Percentiles rank a stretch among this genome's conserved stretches.
Conservation (phyloP, 1,140 invertebrate genomes). For the Asbolus verrucosus region DNA sequence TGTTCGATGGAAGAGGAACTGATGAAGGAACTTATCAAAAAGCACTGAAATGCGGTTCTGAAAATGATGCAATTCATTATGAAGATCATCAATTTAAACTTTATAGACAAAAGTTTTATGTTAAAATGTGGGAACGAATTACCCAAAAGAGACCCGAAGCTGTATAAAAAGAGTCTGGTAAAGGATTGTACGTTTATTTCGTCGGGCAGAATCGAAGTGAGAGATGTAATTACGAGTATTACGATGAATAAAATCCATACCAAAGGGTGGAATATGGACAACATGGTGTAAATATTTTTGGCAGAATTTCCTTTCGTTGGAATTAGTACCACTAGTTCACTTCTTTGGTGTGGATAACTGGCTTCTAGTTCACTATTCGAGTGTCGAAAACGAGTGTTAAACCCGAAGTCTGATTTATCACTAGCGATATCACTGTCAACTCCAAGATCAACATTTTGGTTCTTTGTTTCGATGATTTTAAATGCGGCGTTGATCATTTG, state of each 20-base stretch:
- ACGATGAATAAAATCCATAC: not conserved
- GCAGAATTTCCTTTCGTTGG: not conserved
- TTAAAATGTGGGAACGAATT: not conserved
- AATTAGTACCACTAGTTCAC: not conserved
- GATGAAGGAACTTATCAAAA: not conserved
- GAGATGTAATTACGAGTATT: not conserved
- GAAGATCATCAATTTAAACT: not conserved
- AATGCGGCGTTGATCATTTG: conserved; percentile 24
- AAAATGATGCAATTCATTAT: not conserved
- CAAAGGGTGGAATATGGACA: not conserved
- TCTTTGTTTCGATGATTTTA: conserved; percentile 1
- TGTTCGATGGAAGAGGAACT: not conserved
- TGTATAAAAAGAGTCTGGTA: not conserved
- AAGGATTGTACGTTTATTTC: not conserved
- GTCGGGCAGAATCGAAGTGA: not conserved
- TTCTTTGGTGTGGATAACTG: conserved; percentile 8
- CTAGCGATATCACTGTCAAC: not conserved
- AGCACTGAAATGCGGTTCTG: not conserved
- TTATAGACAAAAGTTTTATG: not conserved
- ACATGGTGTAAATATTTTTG: not conserved
- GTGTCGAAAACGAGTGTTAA: not conserved
- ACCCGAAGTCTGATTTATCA: conserved; percentile 16
- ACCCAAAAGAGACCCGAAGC: not conserved
- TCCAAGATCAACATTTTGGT: not conserved
- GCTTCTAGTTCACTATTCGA: not conserved